Evolutionary conservation across 2,797 vertebrate species (phyloP).

Genomic region (Paedocypris micromegethes): DNA sequence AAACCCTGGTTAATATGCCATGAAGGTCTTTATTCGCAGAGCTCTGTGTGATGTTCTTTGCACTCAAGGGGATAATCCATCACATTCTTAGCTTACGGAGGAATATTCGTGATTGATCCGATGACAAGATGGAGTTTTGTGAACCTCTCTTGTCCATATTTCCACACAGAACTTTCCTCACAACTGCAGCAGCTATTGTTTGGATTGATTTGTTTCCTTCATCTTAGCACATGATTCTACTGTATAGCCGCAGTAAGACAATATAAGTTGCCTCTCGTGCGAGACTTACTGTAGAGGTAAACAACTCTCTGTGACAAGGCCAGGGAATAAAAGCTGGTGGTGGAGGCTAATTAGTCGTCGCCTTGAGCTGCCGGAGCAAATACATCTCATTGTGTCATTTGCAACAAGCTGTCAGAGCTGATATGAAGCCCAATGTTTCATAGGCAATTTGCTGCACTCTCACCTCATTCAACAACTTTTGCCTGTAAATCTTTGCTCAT

Average conservation of each 20-base stretch:
- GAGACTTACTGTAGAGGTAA: constrained; percentile 29
- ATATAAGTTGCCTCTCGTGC: constrained; percentile 14
- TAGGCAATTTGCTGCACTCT: constrained; percentile 61
- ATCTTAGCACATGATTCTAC: constrained; percentile 27
- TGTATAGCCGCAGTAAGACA: constrained; percentile 14
- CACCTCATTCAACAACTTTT: constrained; percentile 62
- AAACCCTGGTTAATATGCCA: too few relatives aligned
- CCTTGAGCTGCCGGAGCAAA: constrained; percentile 60
- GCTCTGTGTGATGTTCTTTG: constrained; percentile 13
- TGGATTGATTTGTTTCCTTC: constrained; percentile 23
- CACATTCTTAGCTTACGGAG: background rate
- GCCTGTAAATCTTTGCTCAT: constrained; percentile 68
- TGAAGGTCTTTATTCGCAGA: constrained; percentile 14
- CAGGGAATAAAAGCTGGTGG: constrained; percentile 69
- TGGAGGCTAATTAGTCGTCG: constrained; percentile 69
- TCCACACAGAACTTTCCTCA: constrained; percentile 9
- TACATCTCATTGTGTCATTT: constrained; percentile 63
- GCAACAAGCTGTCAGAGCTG: constrained; percentile 53
- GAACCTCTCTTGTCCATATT: constrained; percentile 22
- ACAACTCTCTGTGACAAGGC: constrained; percentile 56
- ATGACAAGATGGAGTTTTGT: constrained; percentile 14
- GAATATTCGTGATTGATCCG: constrained; percentile 6
- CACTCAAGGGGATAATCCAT: constrained; percentile 25
- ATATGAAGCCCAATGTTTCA: constrained; percentile 61
- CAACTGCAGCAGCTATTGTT: constrained; percentile 2